These are phyloP conservation scores for Lophotis ruficrista DNA, from an alignment of 2,113 vertebrate species.

Conservation along the genomic window DNA sequence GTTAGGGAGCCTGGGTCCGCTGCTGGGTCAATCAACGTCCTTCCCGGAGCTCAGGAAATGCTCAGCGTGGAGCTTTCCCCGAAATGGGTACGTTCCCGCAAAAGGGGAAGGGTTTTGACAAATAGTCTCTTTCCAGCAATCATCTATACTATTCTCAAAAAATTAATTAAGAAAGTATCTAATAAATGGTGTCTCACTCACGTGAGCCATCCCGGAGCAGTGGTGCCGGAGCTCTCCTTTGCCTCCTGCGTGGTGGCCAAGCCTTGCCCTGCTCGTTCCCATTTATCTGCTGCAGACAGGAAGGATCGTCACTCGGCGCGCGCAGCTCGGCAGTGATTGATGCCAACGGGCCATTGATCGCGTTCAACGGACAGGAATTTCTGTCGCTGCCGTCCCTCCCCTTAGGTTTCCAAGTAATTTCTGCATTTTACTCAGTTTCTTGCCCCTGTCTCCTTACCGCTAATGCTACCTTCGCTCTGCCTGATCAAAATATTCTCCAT, in stretches of 20 bases:
- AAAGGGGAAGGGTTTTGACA: not conserved
- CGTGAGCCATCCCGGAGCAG: not conserved
- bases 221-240: not conserved
- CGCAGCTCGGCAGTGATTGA: not conserved
- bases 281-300: not conserved
- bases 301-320: not conserved
- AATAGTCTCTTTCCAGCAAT: constrained; percentile 18
- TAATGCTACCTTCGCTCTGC: not conserved
- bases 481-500: not conserved
- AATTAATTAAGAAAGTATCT: constrained; percentile 22
- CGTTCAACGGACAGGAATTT: not conserved
- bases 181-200: not conserved
- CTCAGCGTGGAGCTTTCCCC: not conserved
- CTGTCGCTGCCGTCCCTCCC: not conserved
- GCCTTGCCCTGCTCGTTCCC: not conserved
- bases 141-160: not conserved
- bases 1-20: not conserved
- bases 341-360: not conserved
- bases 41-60: not conserved
- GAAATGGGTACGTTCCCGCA: not conserved
- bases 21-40: not conserved
- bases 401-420: not conserved
- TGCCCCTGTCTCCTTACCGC: not conserved
- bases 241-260: not conserved
- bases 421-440: not conserved